A percentile compares a stretch with the other conserved stretches of the same genome.
These are phyloP conservation scores for Hybognathus amarus DNA, from an alignment of 2,797 vertebrate genomes.

Conservation along the genomic window DNA sequence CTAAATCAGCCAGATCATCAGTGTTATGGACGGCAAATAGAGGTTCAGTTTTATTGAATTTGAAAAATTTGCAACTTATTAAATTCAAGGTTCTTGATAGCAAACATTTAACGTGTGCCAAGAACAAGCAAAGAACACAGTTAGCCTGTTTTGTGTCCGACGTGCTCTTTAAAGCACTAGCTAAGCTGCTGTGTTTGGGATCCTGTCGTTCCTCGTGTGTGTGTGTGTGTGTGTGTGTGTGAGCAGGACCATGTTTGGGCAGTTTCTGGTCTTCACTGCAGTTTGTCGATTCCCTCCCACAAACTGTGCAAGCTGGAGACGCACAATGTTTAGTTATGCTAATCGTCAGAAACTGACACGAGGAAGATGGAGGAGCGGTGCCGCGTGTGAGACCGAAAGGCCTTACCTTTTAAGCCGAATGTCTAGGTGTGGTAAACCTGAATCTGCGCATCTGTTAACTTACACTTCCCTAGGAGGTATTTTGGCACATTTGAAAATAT, in stretches of 20 bases:
- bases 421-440: background rate
- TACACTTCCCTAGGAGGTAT: background rate
- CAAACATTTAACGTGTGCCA: background rate
- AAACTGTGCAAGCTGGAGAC: conserved; percentile 33
- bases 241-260: conserved; percentile 60
- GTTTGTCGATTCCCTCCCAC: conserved; percentile 13
- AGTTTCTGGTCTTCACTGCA: conserved; percentile 10
- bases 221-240: conserved; percentile 2
- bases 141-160: conserved; percentile 5
- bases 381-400: background rate
- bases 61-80: background rate
- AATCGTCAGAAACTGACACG: conserved; percentile 43
- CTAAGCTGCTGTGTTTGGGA: no score
- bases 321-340: conserved; percentile 35
- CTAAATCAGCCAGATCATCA: no score
- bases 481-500: background rate
- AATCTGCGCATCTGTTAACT: background rate
- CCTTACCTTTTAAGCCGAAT: conserved; percentile 43
- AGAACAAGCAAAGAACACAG: background rate
- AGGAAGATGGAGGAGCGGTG: conserved; percentile 29
- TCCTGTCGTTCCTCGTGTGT: background rate
- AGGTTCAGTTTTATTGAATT: background rate
- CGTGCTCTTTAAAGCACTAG: background rate
- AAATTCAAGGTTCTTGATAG: background rate
- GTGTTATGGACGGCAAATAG: no score